Evolutionary conservation across 2,113 vertebrate species (phyloP).

Genomic region (Hassar affinis): DNA sequence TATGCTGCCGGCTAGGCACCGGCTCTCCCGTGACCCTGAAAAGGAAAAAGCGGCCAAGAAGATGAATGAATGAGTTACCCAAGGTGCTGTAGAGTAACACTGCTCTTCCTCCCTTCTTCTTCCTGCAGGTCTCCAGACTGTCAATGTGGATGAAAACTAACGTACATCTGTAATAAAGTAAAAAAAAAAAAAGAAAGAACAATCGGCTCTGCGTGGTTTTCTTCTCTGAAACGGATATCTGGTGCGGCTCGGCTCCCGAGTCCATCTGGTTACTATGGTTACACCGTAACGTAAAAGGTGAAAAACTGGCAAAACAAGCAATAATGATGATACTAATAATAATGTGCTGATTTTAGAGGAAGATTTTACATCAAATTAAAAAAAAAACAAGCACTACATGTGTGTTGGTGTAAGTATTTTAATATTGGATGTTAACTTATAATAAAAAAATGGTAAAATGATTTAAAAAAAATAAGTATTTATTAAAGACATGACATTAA

Average conservation of each 20-base stretch:
- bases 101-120: conserved; percentile 3
- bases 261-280: too few relatives aligned
- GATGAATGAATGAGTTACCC: too few relatives aligned
- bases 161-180: conserved; percentile 52
- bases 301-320: too few relatives aligned
- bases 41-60: too few relatives aligned
- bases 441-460: not conserved
- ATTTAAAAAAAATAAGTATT: not conserved
- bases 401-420: not conserved
- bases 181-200: conserved; percentile 44
- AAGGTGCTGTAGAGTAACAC: not conserved
- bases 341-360: not conserved
- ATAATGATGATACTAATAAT: too few relatives aligned
- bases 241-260: too few relatives aligned
- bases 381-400: not conserved
- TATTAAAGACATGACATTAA: not conserved
- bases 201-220: not conserved
- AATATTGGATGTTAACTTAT: not conserved
- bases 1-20: too few relatives aligned
- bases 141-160: conserved; percentile 91
- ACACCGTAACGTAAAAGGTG: too few relatives aligned
- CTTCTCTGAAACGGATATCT: not conserved
- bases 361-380: not conserved
- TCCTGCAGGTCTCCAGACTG: conserved; percentile 83
- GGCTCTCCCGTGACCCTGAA: too few relatives aligned